Percentiles rank a stretch among this genome's conserved stretches.
These are phyloP conservation scores for Psettodes erumei DNA, from an alignment of 2,113 vertebrate genomes.

Conservation along the genomic window DNA sequence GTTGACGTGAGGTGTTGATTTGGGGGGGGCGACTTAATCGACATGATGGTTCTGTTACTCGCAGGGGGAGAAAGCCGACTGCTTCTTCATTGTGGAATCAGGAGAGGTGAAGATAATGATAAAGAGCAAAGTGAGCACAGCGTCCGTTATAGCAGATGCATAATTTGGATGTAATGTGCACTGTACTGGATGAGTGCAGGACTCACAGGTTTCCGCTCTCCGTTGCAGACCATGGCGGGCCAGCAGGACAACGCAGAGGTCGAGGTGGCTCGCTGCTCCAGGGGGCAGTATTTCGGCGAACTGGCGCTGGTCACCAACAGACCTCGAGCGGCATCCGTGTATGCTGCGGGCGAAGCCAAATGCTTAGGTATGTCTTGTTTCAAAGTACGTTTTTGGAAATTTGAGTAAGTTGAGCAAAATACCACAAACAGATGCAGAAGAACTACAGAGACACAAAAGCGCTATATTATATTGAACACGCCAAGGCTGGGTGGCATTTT, in stretches of 20 bases:
- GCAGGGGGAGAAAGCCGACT: conserved; percentile 93
- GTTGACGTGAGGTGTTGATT: not conserved
- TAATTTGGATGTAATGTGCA: not conserved
- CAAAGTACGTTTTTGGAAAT: too few species aligned
- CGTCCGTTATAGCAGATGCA: too few species aligned
- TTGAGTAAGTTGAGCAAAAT: too few species aligned
- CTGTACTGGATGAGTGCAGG: not conserved
- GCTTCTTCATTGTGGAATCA: conserved; percentile 94
- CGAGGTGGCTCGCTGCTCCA: conserved; percentile 91
- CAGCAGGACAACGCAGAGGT: conserved; percentile 89
- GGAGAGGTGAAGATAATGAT: conserved; percentile 93
- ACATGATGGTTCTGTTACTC: not conserved
- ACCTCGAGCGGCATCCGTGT: conserved; percentile 94
- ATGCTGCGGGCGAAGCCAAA: conserved; percentile 91
- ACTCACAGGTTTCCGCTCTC: not conserved
- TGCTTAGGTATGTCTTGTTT: conserved; percentile 88
- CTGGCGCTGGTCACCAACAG: conserved; percentile 96
- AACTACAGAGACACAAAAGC: not conserved
- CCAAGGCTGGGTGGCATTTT: too few species aligned
- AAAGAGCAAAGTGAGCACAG: conserved; percentile 76
- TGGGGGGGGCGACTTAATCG: not conserved
- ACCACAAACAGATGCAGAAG: not conserved
- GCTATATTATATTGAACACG: too few species aligned
- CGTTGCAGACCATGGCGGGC: conserved; percentile 83
- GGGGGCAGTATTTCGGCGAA: conserved; percentile 96